Base-by-base conservation (phyloP, 1,140 invertebrate genomes). In the Drosophila quadrilineata region DNA sequence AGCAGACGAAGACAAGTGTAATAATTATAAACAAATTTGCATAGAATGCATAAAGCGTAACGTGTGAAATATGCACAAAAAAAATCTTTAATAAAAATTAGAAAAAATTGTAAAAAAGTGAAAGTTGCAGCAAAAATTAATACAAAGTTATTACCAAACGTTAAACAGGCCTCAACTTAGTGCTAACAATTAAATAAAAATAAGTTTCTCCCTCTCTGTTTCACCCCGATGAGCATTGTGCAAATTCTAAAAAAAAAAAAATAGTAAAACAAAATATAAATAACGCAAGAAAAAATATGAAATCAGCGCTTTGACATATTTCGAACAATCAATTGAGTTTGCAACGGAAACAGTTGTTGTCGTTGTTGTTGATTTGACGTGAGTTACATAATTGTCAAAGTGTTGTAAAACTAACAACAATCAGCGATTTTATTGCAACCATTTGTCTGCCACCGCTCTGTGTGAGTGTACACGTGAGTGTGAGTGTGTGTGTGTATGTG, bases 311-410 rank as follows among this genome's bases (percentile, higher is more conserved):
- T 8, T 29, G n/a, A 56, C 67, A 52, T 57, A 53, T 71, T 57
- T 57, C 38, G 48, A 28, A 56, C 10, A 40, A 38, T 63, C 35
- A 52, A 35, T 64, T 70, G 73, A 57, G 35, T 66, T 49, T 59
- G 66, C 60, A 74, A 43, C 74, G 77, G 65, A 73, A 84, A 73
- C 70, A 38, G 72, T 60, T 73, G 67, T 75, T 58, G 58, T 64
- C 43, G 36, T 58, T 52, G 57, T 58, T 45, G 31, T 56, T 50
- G 48, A 12, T 26, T 1, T 45, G 45, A 26, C 45, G 53, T 58
- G 50, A 72, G 71, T 82, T 82, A 82, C 77, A 82, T 82, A 82
- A 82, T 82, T 82, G 76, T 82, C 76, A 80, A 71, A 79, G 75
- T 58, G 71, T 65, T 70, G 75, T 69, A 79, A 65, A 80, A 80